Conservation (phyloP, 2,888 invertebrate genomes). For the Perithous albicinctus region DNA sequence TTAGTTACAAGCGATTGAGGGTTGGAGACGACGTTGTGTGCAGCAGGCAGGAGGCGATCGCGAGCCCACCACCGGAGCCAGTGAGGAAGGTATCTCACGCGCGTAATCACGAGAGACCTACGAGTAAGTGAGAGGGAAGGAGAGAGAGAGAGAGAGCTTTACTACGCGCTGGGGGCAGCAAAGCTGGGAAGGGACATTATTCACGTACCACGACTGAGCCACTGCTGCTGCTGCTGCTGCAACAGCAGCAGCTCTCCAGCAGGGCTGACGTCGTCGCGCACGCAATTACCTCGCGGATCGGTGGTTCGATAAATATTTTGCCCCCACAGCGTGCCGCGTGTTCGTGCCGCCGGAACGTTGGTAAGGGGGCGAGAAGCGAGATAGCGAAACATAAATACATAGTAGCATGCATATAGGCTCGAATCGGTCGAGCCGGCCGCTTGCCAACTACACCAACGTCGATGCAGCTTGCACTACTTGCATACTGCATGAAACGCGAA, state of each 20-base stretch:
- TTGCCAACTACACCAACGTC: slow-evolving; percentile 22
- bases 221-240: slow-evolving; percentile 26
- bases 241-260: slow-evolving; percentile 61
- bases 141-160: slow-evolving; percentile 19
- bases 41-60: slow-evolving; percentile 26
- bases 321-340: slow-evolving; percentile 56
- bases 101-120: slow-evolving; percentile 67
- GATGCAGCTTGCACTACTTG: slow-evolving; percentile 29
- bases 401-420: slow-evolving; percentile 26
- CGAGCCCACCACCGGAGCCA: slow-evolving; percentile 23
- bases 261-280: slow-evolving; percentile 74
- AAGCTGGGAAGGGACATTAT: slow-evolving; percentile 55
- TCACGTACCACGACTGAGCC: slow-evolving; percentile 66
- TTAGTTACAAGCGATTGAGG: slow-evolving; percentile 46
- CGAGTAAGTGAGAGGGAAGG: too few species aligned
- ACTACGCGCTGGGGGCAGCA: slow-evolving; percentile 36
- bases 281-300: slow-evolving; percentile 77
- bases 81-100: slow-evolving; percentile 70
- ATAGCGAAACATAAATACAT: slow-evolving; percentile 29
- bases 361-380: slow-evolving; percentile 9
- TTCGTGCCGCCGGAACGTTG: slow-evolving; percentile 54
- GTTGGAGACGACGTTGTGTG: slow-evolving; percentile 29
- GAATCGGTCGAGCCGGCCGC: slow-evolving; percentile 1
- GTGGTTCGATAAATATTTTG: slow-evolving; percentile 77
- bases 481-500: slow-evolving; percentile 24